phyloP scores from a whole-genome alignment of 1,140 invertebrate species.

The Leptestheria dahalacensis region DNA sequence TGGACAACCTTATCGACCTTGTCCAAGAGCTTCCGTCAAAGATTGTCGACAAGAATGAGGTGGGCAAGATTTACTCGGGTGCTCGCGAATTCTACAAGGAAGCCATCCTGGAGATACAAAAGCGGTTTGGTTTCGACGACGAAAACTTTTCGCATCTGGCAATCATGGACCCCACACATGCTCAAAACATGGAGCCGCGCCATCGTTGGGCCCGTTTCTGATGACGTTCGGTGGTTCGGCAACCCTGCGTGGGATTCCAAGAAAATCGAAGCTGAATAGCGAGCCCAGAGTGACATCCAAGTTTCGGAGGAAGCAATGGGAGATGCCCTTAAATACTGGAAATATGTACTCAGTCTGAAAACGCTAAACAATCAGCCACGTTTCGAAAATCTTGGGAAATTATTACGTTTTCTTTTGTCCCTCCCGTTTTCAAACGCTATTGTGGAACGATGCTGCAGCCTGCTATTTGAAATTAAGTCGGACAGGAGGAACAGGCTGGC shows the following conservation, averaged over 20 bases:
- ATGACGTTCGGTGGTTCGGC: neutral
- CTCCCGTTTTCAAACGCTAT: neutral
- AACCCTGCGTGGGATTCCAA: neutral
- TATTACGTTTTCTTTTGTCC: neutral
- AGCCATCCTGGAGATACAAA: neutral
- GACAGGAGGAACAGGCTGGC: slow-evolving; percentile 3
- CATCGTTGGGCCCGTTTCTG: neutral
- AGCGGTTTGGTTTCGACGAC: slow-evolving; percentile 4
- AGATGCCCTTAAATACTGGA: neutral
- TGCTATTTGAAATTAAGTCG: neutral
- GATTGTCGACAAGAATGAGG: neutral
- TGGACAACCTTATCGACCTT: neutral
- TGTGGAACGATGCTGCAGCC: neutral
- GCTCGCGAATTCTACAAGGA: slow-evolving; percentile 11
- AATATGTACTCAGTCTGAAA: neutral
- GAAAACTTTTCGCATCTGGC: neutral
- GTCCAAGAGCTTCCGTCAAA: neutral
- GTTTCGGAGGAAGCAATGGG: neutral
- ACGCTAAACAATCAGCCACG: no score
- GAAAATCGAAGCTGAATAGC: neutral
- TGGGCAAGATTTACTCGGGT: slow-evolving; percentile 4
- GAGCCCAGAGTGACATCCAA: neutral
- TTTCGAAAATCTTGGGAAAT: neutral
- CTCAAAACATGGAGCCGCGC: neutral
- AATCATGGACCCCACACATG: neutral